phyloP scores from a whole-genome alignment of 1,140 invertebrate species.

The Atta cephalotes region DNA sequence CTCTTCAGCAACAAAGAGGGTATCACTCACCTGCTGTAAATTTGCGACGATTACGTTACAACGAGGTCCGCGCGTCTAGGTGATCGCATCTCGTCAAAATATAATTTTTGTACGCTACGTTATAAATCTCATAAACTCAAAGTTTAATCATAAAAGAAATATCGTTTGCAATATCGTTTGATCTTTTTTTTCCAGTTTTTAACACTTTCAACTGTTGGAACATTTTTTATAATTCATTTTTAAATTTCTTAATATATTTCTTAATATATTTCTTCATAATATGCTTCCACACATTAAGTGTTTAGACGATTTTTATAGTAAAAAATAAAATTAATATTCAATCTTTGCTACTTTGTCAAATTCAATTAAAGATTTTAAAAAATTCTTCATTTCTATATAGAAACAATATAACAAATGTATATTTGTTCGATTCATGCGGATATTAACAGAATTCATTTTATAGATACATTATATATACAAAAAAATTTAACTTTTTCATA shows the following conservation, averaged over 20 bases:
- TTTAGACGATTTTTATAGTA: background rate
- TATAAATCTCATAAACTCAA: constrained; percentile 33
- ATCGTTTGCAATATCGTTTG: background rate
- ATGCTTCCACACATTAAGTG: background rate
- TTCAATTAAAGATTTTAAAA: background rate
- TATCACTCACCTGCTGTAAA: constrained; percentile 60
- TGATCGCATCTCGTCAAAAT: constrained; percentile 27
- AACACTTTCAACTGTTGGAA: background rate
- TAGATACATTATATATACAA: background rate
- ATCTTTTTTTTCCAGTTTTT: constrained; percentile 1
- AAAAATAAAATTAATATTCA: no score
- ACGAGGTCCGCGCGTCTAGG: constrained; percentile 36
- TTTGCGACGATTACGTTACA: constrained; percentile 62
- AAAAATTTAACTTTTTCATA: background rate
- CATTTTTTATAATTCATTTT: background rate
- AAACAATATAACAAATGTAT: background rate
- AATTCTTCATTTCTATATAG: background rate
- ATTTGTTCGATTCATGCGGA: background rate
- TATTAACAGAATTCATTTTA: background rate
- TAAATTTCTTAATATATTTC: background rate
- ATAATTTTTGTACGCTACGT: constrained; percentile 40
- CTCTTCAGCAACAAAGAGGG: constrained; percentile 46
- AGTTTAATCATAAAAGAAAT: background rate
- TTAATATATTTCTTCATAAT: background rate
- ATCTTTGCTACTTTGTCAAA: background rate